Conservation (phyloP, 2,113 vertebrate species). For the Lagenorhynchus albirostris region DNA sequence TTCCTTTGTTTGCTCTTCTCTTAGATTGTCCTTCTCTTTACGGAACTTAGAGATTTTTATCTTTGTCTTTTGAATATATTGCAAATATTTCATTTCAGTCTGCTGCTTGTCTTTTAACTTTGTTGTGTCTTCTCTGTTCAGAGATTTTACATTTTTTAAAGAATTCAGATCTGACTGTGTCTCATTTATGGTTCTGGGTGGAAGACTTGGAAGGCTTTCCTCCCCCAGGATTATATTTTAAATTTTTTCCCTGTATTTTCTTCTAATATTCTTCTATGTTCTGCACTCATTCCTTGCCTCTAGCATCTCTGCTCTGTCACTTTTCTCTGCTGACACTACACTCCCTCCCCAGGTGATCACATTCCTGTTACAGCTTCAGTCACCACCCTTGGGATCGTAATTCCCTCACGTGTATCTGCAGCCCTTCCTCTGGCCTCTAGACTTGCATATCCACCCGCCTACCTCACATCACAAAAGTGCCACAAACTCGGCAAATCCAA, state of each 20-base stretch:
- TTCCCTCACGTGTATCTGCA: not conserved
- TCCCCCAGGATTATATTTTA: not conserved
- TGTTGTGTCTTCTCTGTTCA: not conserved
- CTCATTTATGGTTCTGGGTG: not conserved
- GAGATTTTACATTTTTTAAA: not conserved
- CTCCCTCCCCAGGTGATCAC: not conserved
- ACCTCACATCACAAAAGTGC: not conserved
- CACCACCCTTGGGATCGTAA: not conserved
- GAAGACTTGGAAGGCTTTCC: not conserved
- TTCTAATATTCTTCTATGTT: not conserved
- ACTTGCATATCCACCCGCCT: not conserved
- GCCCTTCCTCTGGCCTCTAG: not conserved
- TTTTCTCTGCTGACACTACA: not conserved
- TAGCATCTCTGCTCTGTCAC: not conserved
- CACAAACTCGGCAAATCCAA: not conserved
- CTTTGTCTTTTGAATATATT: not conserved
- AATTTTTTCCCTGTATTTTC: not conserved
- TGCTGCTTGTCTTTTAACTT: not conserved
- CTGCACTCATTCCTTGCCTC: not conserved
- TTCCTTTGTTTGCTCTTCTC: not conserved
- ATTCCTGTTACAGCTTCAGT: accelerated
- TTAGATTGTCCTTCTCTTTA: not conserved
- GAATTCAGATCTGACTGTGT: not conserved
- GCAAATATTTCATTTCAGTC: not conserved
- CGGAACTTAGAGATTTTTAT: not conserved